Evolutionary conservation across 2,797 vertebrate genomes (phyloP), one percentile per base, ranked within the genome.

Genomic region (Vireo griseus): DNA sequence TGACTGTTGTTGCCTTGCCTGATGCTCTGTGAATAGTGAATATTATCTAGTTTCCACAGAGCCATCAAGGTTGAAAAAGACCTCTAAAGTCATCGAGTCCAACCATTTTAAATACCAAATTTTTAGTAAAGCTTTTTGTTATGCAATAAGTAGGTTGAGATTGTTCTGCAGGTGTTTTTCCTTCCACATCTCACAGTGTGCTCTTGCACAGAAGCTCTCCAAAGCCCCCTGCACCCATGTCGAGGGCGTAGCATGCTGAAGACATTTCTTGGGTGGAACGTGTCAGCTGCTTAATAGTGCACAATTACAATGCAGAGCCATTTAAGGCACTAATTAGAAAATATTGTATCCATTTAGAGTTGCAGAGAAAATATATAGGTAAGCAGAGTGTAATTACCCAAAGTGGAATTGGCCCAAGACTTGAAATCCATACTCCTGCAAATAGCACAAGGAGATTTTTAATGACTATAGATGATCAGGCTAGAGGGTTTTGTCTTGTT

Each of bases 331-430:
- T 96, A 96, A 96, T 94, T 96, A 81, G 94, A 96, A 97, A 96
- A 96, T 97, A 97, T 50, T 91, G 78, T 95, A 95, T 94, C 91
- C 94, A 94, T 94, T 96, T 97, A 93, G 94, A 86, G 79, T 96
- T 92, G 73, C 87, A 69, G 92, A 88, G 78, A 90, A 96, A 97
- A 97, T 94, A 96, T 96, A 96, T 94, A 96, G 94, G 81, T 94
- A 96, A 97, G 94, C 94, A 96, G 86, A 95, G 72, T 91, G 92
- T 92, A 96, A 97, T 97, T 95, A 96, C 78, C 96, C 96, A 81
- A 89, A 97, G 93, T 97, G 94, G 84, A 97, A 91, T 93, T 97
- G 94, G 92, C 91, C 94, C 86, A 91, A 80, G 96, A 35, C 72
- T 91, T 88, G 72, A 94, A 96, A 96, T 97, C 95, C 91, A 96